Base-by-base conservation (phyloP, 2,113 vertebrate genomes). In the Eudorcas thomsonii region DNA sequence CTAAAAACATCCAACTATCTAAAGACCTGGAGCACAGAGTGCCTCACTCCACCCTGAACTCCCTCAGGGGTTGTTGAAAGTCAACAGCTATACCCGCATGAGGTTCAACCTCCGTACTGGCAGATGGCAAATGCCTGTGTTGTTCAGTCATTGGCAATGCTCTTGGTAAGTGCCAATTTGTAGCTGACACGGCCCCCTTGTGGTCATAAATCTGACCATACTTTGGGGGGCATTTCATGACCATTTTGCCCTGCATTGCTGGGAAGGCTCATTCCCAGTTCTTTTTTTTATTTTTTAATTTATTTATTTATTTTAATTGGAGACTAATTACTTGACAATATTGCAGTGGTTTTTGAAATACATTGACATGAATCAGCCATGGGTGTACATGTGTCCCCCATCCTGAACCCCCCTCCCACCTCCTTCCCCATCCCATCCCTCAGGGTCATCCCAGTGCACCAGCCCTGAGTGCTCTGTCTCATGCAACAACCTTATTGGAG, bases 191-290 rank as follows among this genome's bases (percentile, higher is more conserved):
- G 2, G 67, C 19, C 67, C 62, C 64, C n/a, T 12, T 71, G 67
- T 71, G n/a, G 67, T 71, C 67, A 39, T 23, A 71, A 71, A 71
- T 23, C 10, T 0, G 2, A 12, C n/a, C n/a, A 23, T 71, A 71
- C 67, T 71, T 71, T 23, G n/a, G 19, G 19, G n/a, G n/a, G n/a
- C n/a, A 39, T 71, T 71, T 39, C 67, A 71, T 71, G n/a, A 71
- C 67, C 10, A 39, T 71, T 71, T 23, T 71, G n/a, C 21, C 67
- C 67, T 0, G 0, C 0, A 1, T 12, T 71, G 67, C n/a, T 71
- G 19, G 67, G n/a, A 71, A 39, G 67, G 19, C 67, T 71, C n/a
- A 6, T 71, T 71, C 19, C n/a, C n/a, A 71, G 67, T 71, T 39
- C 9, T 71, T 11, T 67, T 36, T 64, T 15, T 33, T 64, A 39